phyloP scores from a whole-genome alignment of 53 echinoderm and acorn worm genomes.

The Echinometra lucunter region DNA sequence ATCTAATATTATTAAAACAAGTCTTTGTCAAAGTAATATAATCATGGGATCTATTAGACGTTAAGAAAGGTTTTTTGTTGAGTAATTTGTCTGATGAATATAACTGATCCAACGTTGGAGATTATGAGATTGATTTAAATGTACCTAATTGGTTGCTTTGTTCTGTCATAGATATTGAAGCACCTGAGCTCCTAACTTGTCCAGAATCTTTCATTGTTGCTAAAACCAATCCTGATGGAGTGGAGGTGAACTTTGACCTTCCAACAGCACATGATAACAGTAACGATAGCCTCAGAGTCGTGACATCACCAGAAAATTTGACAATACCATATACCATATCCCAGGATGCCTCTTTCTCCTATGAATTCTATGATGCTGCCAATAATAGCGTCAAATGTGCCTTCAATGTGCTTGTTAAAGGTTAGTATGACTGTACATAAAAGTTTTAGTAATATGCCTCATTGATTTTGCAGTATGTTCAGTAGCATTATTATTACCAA shows the following conservation, averaged over 20 bases:
- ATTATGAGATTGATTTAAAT: too few species aligned
- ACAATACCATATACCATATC: slow-evolving; percentile 75
- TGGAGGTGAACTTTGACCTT: slow-evolving; percentile 70
- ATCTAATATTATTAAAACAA: too few species aligned
- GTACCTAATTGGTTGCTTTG: too few species aligned
- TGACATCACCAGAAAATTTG: slow-evolving; percentile 72
- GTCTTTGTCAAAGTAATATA: too few species aligned
- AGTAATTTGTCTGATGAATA: too few species aligned
- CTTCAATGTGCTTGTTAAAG: slow-evolving; percentile 68
- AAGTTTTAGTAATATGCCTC: too few species aligned
- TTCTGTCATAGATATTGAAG: slow-evolving; percentile 52
- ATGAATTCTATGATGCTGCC: slow-evolving; percentile 68
- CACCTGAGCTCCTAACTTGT: slow-evolving; percentile 67
- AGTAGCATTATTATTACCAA: too few species aligned
- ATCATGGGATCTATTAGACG: too few species aligned
- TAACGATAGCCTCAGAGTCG: slow-evolving; percentile 50
- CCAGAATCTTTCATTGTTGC: slow-evolving; percentile 64
- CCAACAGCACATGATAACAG: slow-evolving; percentile 79
- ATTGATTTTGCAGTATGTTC: too few species aligned
- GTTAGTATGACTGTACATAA: slow-evolving; percentile 58
- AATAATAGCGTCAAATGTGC: slow-evolving; percentile 67
- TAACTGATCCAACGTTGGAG: too few species aligned
- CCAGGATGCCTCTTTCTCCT: slow-evolving; percentile 63
- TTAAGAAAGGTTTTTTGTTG: too few species aligned
- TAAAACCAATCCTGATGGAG: slow-evolving; percentile 59